Evolutionary conservation across 2,888 invertebrate genomes (phyloP).

Genomic region (Nineta flava): DNA sequence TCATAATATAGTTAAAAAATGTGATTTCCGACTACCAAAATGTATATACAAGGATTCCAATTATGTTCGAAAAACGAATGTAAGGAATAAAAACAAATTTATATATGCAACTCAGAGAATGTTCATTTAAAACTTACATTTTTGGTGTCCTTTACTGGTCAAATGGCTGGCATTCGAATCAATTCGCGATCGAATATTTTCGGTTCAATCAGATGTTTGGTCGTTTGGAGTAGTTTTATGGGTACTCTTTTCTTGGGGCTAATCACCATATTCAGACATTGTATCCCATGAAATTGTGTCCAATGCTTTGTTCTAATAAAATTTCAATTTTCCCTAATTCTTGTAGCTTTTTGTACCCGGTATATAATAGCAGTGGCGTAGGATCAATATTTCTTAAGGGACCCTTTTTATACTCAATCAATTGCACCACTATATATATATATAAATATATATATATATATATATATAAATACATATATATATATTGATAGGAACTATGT

Average conservation of each 20-base stretch:
- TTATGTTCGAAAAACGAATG: conserved; percentile 78
- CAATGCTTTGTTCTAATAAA: too few relatives aligned
- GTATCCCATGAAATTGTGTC: conserved; percentile 54
- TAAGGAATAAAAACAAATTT: conserved; percentile 26
- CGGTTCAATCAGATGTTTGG: conserved; percentile 93
- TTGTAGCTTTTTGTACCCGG: too few relatives aligned
- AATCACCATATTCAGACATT: conserved; percentile 76
- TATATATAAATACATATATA: too few relatives aligned
- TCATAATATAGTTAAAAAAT: conserved; percentile 85
- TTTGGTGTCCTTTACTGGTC: conserved; percentile 65
- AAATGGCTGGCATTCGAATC: conserved; percentile 96
- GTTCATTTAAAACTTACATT: neutral
- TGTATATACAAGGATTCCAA: conserved; percentile 80
- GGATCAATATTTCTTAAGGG: too few relatives aligned
- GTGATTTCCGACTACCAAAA: conserved; percentile 89
- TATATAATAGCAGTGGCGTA: too few relatives aligned
- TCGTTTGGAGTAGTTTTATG: conserved; percentile 80
- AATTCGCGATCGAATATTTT: conserved; percentile 79
- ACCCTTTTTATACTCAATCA: too few relatives aligned
- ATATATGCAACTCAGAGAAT: neutral
- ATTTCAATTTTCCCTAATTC: too few relatives aligned
- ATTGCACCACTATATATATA: too few relatives aligned
- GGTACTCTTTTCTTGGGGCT: conserved; percentile 77
- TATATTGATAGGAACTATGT: too few relatives aligned
- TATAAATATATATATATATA: too few relatives aligned